phyloP scores from a whole-genome alignment of 2,113 vertebrate species.

The Psittacula cyanocephala region DNA sequence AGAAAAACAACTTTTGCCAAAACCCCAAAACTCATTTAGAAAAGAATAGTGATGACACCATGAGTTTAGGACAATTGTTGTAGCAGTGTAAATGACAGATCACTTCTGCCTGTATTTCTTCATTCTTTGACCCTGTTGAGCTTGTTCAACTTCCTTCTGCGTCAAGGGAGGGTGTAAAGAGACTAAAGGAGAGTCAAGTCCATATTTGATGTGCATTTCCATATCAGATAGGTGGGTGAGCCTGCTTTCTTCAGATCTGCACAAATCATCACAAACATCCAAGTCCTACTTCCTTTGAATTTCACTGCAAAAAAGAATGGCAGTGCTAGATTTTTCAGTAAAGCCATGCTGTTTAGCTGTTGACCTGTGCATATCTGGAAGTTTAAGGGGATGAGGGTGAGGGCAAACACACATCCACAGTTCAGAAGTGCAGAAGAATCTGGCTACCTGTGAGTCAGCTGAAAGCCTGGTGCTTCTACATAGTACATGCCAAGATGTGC shows the following conservation, averaged over 20 bases:
- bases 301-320: background rate
- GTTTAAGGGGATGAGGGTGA: background rate
- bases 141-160: background rate
- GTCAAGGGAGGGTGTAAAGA: background rate
- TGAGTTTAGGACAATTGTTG: background rate
- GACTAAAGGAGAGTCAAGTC: background rate
- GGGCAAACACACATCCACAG: background rate
- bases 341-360: background rate
- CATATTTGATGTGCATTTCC: rapidly evolving
- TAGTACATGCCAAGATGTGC: background rate
- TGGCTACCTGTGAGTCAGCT: background rate
- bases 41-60: background rate
- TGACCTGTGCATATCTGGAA: background rate
- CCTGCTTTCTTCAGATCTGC: background rate
- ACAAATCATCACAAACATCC: background rate
- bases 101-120: background rate
- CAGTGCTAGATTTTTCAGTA: background rate
- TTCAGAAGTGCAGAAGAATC: background rate
- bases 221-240: background rate
- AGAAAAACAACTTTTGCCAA: background rate
- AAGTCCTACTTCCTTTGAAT: background rate
- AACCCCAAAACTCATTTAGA: background rate
- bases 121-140: background rate
- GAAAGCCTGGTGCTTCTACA: background rate
- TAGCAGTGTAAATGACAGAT: background rate